A percentile compares a stretch with the other conserved stretches of the same genome.
phyloP scores from a whole-genome alignment of 2,797 vertebrate species.

The Falco naumanni region DNA sequence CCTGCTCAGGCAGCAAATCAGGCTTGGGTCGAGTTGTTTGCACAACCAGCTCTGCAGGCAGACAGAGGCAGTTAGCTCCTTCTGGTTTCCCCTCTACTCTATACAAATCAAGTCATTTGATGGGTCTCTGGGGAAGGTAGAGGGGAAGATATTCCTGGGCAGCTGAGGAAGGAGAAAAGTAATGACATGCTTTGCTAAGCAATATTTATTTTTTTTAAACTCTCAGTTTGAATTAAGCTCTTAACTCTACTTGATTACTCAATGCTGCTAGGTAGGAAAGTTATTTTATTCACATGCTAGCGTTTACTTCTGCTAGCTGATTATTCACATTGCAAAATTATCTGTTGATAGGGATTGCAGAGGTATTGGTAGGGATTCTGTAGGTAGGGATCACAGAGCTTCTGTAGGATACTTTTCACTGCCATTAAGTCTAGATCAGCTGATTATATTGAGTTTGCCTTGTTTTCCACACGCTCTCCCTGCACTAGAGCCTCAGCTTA shows the following conservation, averaged over 20 bases:
- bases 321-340: not conserved
- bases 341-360: not conserved
- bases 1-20: not conserved
- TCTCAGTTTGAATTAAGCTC: not conserved
- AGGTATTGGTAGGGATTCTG: too few relatives aligned
- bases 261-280: not conserved
- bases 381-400: not conserved
- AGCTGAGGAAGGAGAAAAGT: not conserved
- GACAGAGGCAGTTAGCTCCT: not conserved
- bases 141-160: not conserved
- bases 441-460: not conserved
- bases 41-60: not conserved
- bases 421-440: not conserved
- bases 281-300: not conserved
- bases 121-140: not conserved
- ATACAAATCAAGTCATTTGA: not conserved
- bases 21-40: not conserved
- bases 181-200: not conserved
- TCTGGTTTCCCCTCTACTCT: not conserved
- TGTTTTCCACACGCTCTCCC: not conserved
- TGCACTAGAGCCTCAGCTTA: not conserved
- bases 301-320: not conserved
- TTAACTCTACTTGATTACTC: not conserved
- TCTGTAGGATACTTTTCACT: not conserved
- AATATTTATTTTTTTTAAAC: not conserved